A percentile compares a stretch with the other conserved stretches of the same genome.
These are phyloP conservation scores for Sceloporus undulatus DNA, from an alignment of 2,113 vertebrate genomes.

Conservation along the genomic window DNA sequence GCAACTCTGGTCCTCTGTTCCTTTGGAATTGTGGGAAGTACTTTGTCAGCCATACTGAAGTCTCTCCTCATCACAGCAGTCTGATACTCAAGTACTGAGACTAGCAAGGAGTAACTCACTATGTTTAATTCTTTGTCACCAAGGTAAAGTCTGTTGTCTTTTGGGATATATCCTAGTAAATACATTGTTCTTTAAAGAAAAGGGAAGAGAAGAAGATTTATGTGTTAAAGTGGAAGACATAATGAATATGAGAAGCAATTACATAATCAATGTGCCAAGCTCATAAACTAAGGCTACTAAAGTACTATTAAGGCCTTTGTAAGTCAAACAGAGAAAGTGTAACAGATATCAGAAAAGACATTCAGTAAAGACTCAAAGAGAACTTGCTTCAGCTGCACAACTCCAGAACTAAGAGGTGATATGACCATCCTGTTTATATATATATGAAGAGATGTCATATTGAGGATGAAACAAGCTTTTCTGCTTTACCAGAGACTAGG, in stretches of 20 bases:
- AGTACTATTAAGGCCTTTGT: not conserved
- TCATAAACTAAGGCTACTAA: accelerated
- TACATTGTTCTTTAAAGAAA: constrained; percentile 92
- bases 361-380: not conserved
- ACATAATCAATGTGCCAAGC: not conserved
- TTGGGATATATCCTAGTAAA: constrained; percentile 97
- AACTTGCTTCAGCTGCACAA: not conserved
- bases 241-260: not conserved
- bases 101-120: constrained; percentile 95
- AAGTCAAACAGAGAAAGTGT: not conserved
- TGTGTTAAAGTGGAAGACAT: not conserved
- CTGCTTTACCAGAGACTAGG: too few species aligned
- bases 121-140: constrained; percentile 99
- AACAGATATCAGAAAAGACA: not conserved
- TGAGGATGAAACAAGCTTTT: too few species aligned
- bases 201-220: not conserved
- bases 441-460: too few species aligned
- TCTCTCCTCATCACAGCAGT: constrained; percentile 98
- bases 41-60: constrained; percentile 97
- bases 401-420: too few species aligned
- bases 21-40: constrained; percentile 97
- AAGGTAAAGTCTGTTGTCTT: constrained; percentile 96
- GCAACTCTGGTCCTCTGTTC: constrained; percentile 98
- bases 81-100: constrained; percentile 97
- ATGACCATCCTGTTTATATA: too few species aligned